phyloP scores from a whole-genome alignment of 2,888 invertebrate genomes.

The Litoditis marina region DNA sequence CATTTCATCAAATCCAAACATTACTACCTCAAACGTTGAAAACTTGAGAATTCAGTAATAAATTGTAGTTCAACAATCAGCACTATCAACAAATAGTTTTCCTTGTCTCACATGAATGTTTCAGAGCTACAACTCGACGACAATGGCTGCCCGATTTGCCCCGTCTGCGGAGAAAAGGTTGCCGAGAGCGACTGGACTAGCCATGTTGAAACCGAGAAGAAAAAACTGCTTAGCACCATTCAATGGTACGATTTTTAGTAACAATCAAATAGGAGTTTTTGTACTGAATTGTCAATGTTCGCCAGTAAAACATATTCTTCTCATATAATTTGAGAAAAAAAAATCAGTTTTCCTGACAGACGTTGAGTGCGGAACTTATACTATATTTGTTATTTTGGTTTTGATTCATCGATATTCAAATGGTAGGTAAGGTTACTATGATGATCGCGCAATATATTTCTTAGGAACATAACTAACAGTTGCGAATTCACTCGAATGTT shows the following conservation, averaged over 20 bases:
- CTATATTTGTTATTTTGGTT: not conserved
- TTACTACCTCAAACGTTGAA: no score
- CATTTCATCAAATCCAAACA: no score
- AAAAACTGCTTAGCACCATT: slow-evolving; percentile 35
- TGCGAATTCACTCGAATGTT: not conserved
- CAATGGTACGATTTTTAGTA: slow-evolving; percentile 21
- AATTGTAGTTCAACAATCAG: no score
- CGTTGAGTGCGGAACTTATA: slow-evolving; percentile 1
- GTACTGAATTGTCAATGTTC: slow-evolving; percentile 2
- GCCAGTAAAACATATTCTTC: no score
- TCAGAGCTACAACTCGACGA: slow-evolving; percentile 47
- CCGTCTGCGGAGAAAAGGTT: slow-evolving; percentile 45
- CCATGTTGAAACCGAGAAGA: slow-evolving; percentile 46
- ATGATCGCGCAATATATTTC: no score
- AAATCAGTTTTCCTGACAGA: no score
- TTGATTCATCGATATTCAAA: not conserved
- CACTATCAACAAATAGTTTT: no score
- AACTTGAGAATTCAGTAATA: no score
- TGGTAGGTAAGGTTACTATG: no score
- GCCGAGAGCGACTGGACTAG: slow-evolving; percentile 36
- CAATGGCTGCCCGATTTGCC: slow-evolving; percentile 49
- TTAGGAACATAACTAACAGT: no score
- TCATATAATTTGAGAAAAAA: no score
- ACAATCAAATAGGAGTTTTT: not conserved
- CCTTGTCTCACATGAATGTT: no score